phyloP scores from a whole-genome alignment of 2,113 vertebrate genomes.

The Archocentrus centrarchus region DNA sequence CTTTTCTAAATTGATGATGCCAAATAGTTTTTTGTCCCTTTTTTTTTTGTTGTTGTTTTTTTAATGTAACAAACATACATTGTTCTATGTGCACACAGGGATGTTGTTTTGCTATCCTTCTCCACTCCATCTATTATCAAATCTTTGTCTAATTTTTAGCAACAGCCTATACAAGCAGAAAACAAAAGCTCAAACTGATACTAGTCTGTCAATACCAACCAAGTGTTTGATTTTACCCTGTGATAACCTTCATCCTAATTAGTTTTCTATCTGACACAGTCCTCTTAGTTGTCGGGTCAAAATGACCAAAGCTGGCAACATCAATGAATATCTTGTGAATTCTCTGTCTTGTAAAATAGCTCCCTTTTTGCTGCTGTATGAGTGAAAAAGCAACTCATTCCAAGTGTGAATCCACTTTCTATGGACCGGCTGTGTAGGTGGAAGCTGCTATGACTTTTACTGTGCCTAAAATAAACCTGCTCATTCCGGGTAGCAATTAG shows the following conservation, averaged over 20 bases:
- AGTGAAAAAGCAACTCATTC: slow-evolving; percentile 19
- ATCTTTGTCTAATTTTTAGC: slow-evolving; percentile 10
- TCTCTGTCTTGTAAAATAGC: slow-evolving; percentile 21
- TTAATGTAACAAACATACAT: not conserved
- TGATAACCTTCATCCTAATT: slow-evolving; percentile 61
- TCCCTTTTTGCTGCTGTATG: slow-evolving; percentile 2
- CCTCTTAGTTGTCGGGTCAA: slow-evolving; percentile 54
- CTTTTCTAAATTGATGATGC: not conserved
- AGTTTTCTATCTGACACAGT: slow-evolving; percentile 51
- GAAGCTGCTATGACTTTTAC: slow-evolving; percentile 58
- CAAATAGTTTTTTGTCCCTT: not conserved
- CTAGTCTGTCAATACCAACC: slow-evolving; percentile 56
- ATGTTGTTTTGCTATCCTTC: not conserved
- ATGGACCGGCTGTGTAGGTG: slow-evolving; percentile 51
- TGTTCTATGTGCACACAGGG: not conserved
- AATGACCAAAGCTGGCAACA: slow-evolving; percentile 51
- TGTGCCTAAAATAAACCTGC: slow-evolving; percentile 69
- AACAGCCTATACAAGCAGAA: slow-evolving; percentile 17
- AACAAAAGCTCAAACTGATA: slow-evolving; percentile 39
- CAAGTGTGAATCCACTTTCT: slow-evolving; percentile 36
- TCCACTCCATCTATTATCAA: not conserved
- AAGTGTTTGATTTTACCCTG: slow-evolving; percentile 57
- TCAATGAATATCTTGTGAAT: slow-evolving; percentile 62
- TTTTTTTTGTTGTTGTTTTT: not conserved
- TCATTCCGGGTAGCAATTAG: slow-evolving; percentile 69